A percentile compares a stretch with the other conserved stretches of the same genome.
Conservation (phyloP, 2,797 vertebrate species). For the Pseudochirops cupreus region DNA sequence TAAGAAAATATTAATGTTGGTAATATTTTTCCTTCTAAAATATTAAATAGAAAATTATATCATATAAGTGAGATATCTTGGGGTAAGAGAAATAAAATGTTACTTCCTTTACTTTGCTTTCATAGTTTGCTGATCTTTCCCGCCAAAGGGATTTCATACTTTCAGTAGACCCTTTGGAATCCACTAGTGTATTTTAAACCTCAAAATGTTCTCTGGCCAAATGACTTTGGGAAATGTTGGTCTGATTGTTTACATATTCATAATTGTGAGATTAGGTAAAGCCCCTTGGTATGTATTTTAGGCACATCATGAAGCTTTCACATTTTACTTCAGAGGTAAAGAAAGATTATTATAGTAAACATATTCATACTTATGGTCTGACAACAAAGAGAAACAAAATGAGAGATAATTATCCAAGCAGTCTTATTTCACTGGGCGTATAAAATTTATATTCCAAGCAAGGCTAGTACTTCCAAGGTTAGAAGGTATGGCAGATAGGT, state of each 20-base stretch:
- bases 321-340: conserved; percentile 44
- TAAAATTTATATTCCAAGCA: conserved; percentile 36
- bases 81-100: background rate
- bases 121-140: background rate
- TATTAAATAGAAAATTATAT: background rate
- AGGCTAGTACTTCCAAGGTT: conserved; percentile 27
- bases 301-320: conserved; percentile 1
- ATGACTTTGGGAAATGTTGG: background rate
- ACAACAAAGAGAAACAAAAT: background rate
- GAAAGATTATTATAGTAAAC: background rate
- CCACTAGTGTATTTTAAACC: background rate
- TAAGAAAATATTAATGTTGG: background rate
- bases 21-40: background rate
- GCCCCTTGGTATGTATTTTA: conserved; percentile 1
- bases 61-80: background rate
- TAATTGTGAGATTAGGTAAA: background rate
- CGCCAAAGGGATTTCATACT: background rate
- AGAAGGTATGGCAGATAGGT: conserved; percentile 7
- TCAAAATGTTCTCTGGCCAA: background rate
- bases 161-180: background rate
- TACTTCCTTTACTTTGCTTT: background rate
- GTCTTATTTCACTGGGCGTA: conserved; percentile 33
- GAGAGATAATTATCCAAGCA: background rate
- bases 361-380: conserved; percentile 32
- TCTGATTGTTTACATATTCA: background rate